phyloP scores from a whole-genome alignment of 2,797 vertebrate species.

The Hoplostethus mediterraneus region DNA sequence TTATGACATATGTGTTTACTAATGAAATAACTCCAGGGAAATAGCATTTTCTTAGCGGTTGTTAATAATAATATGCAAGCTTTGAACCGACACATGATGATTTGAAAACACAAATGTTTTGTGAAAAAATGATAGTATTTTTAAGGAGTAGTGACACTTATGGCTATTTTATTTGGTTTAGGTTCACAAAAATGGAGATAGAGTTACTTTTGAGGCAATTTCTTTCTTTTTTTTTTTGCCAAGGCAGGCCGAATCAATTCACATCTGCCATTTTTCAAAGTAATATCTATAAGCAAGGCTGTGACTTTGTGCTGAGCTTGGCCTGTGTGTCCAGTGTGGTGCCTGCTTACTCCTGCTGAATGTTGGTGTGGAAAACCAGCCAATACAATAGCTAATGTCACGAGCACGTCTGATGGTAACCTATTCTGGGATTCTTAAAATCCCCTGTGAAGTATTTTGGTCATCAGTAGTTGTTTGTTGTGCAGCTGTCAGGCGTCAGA shows the following conservation, averaged over 20 bases:
- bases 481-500: conserved; percentile 33
- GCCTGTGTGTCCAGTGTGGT: conserved; percentile 11
- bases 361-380: conserved; percentile 8
- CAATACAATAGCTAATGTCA: conserved; percentile 22
- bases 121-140: background rate
- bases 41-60: conserved; percentile 5
- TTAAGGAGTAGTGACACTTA: conserved; percentile 19
- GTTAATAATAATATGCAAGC: background rate
- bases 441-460: background rate
- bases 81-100: background rate
- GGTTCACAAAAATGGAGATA: conserved; percentile 43
- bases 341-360: conserved; percentile 26
- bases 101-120: background rate
- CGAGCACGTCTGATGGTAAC: conserved; percentile 15
- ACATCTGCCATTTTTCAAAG: conserved; percentile 42
- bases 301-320: conserved; percentile 20
- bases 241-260: conserved; percentile 50
- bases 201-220: conserved; percentile 40
- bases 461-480: conserved; percentile 6
- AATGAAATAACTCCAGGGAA: conserved; percentile 15
- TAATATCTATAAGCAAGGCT: conserved; percentile 26
- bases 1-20: conserved; percentile 17
- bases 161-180: conserved; percentile 43
- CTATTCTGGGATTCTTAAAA: background rate
- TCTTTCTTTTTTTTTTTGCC: conserved; percentile 28